Evolutionary conservation across 2,888 invertebrate genomes (phyloP).

Genomic region (Sinodicranocentrus sp.): DNA sequence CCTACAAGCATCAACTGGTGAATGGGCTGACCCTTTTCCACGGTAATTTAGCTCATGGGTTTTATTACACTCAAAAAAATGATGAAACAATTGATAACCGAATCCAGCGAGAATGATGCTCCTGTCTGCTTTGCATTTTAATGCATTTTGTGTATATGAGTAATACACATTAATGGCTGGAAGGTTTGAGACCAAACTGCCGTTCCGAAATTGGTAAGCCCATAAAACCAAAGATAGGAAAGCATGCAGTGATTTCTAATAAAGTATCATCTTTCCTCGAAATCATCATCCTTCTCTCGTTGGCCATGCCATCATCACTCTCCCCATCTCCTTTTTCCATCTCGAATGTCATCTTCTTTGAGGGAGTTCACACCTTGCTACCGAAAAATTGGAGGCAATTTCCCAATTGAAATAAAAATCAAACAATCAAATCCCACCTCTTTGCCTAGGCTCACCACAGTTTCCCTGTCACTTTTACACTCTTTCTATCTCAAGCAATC

Average conservation of each 20-base stretch:
- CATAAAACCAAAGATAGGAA: slow-evolving; percentile 46
- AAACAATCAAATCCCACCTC: slow-evolving; percentile 52
- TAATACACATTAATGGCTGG: slow-evolving; percentile 49
- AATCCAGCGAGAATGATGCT: slow-evolving; percentile 28
- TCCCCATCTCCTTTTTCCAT: slow-evolving; percentile 27
- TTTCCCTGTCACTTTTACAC: slow-evolving; percentile 5
- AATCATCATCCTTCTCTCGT: slow-evolving; percentile 12
- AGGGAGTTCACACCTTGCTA: slow-evolving; percentile 64
- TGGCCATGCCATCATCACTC: slow-evolving; percentile 27
- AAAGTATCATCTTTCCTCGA: slow-evolving; percentile 50
- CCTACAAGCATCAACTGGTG: background rate
- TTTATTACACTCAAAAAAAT: slow-evolving; percentile 32
- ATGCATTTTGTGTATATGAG: slow-evolving; percentile 31
- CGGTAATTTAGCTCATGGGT: slow-evolving; percentile 41
- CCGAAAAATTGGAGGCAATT: slow-evolving; percentile 68
- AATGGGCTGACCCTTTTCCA: slow-evolving; percentile 44
- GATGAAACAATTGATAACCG: slow-evolving; percentile 53
- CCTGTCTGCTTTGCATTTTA: slow-evolving; percentile 57
- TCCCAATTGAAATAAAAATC: slow-evolving; percentile 55
- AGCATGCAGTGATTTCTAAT: slow-evolving; percentile 47
- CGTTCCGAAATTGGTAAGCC: slow-evolving; percentile 34
- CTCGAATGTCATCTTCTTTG: slow-evolving; percentile 52
- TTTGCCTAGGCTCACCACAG: background rate
- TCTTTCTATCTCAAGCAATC: background rate
- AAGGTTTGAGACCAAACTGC: slow-evolving; percentile 16